Evolutionary conservation across 1,140 invertebrate genomes (phyloP), one percentile per base, ranked within the genome.

Genomic region (Medauroidea extradentata): DNA sequence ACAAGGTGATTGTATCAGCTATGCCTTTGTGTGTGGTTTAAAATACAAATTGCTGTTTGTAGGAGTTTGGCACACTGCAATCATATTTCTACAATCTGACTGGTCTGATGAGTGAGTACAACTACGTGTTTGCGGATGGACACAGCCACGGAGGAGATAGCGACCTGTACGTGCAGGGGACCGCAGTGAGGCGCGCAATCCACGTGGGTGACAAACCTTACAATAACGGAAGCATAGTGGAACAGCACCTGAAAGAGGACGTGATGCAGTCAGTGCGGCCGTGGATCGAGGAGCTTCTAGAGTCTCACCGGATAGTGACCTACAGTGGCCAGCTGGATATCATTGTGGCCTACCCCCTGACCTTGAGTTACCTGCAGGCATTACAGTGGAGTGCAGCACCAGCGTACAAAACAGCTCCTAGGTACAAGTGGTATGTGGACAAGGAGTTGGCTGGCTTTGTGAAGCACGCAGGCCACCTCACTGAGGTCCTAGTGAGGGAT

Each of bases 271-370:
- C 88, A 0, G 83, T 92, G 21, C 86, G 88, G 41, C 83, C 83
- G 1, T 87, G 85, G 82, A 75, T 96, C 46, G 76, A 82, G 5
- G 83, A 87, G 55, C 72, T 96, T 0, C 58, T 83, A 78, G 64
- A 83, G 68, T 49, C 83, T 58, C 91, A 91, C 65, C 81, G 81
- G 70, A 81, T 88, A 3, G 75, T 89, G 4, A 79, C 89, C 50
- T 94, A 93, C 69, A 92, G 85, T 68, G 91, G 91, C 0, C 90
- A 93, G 67, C 68, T 94, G 38, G 91, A 94, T 69, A 86, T 94
- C 16, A 91, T 93, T 65, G 85, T 92, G 2, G 85, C 90, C 1
- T 91, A 91, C 72, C 85, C 89, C 0, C 67, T 88, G 27, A 91
- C 90, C 0, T 80, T 86, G 46, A 86, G 86, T 63, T 92, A 87